A percentile compares a stretch with the other conserved stretches of the same genome.
Conservation (phyloP, 2,113 vertebrate genomes). For the Coptodon rendalli region DNA sequence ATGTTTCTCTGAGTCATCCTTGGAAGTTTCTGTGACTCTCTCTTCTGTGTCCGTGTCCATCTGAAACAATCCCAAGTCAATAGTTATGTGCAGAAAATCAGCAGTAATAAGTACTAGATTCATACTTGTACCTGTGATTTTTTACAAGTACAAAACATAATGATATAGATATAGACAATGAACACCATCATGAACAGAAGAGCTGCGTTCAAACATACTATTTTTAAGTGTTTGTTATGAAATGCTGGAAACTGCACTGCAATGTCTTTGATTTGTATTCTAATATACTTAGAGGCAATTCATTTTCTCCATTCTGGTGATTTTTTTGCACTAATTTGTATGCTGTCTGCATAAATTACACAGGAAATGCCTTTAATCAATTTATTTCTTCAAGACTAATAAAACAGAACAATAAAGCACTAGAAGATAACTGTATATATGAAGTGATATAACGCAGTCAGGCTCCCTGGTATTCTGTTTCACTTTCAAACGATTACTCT, state of each 20-base stretch:
- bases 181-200: not conserved
- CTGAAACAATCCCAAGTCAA: conserved; percentile 21
- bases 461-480: not conserved
- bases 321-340: not conserved
- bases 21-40: conserved; percentile 31
- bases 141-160: not conserved
- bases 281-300: not conserved
- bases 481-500: not conserved
- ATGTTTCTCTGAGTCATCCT: conserved; percentile 27
- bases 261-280: not conserved
- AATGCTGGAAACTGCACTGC: not conserved
- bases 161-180: not conserved
- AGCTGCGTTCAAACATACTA: not conserved
- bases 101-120: not conserved
- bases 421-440: not conserved
- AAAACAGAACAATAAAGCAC: not conserved
- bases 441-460: not conserved
- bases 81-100: not conserved
- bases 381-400: not conserved
- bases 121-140: not conserved
- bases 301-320: not conserved
- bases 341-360: not conserved
- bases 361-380: not conserved
- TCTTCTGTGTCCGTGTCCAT: conserved; percentile 63
- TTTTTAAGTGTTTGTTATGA: not conserved